phyloP scores from a whole-genome alignment of 2,888 invertebrate genomes.

The Axea sp. region DNA sequence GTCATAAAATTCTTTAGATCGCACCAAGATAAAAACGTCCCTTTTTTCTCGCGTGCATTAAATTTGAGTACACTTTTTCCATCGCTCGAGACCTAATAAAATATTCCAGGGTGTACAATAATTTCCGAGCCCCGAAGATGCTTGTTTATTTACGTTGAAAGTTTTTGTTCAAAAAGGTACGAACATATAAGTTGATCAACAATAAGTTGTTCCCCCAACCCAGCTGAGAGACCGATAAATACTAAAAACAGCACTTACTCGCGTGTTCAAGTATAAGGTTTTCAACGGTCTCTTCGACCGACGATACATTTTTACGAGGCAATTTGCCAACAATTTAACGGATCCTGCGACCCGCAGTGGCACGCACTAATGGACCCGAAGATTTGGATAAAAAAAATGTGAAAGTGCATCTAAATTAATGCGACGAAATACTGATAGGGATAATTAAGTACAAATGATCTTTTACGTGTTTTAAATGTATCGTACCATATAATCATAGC shows the following conservation, averaged over 20 bases:
- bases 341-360: slow-evolving; percentile 64
- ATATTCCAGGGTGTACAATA: slow-evolving; percentile 44
- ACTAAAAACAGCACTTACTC: slow-evolving; percentile 61
- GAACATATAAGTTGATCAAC: slow-evolving; percentile 39
- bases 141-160: slow-evolving; percentile 51
- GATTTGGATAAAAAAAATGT: no score
- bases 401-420: no score
- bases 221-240: slow-evolving; percentile 55
- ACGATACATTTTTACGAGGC: slow-evolving; percentile 70
- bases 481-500: background rate
- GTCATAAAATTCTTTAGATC: no score
- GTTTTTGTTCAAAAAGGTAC: slow-evolving; percentile 34
- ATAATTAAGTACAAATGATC: slow-evolving; percentile 46
- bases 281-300: slow-evolving; percentile 56
- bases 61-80: slow-evolving; percentile 18
- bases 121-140: slow-evolving; percentile 39
- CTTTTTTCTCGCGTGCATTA: slow-evolving; percentile 15
- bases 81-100: slow-evolving; percentile 35
- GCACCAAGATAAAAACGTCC: no score
- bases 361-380: slow-evolving; percentile 66
- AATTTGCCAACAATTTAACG: slow-evolving; percentile 68
- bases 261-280: slow-evolving; percentile 56
- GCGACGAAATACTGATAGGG: slow-evolving; percentile 40
- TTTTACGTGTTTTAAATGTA: slow-evolving; percentile 12
- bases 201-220: slow-evolving; percentile 53